Evolutionary conservation across 2,113 vertebrate species (phyloP), one percentile per base, ranked within the genome.

Genomic region (Motacilla tschutschensis): DNA sequence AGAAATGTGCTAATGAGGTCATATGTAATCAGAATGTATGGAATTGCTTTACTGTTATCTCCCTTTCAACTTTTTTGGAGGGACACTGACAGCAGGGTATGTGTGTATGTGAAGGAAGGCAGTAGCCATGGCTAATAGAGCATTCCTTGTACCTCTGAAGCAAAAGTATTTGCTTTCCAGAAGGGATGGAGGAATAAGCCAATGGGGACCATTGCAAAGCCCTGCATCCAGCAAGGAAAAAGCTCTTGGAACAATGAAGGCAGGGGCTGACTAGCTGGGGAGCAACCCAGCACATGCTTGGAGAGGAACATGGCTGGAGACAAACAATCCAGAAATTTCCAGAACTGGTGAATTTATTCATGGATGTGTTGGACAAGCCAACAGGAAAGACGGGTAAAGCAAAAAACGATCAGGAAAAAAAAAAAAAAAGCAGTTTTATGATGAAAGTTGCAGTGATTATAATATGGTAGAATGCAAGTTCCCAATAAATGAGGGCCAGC

Each of bases 11-110:
- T 89, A 94, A 95, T 80, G 87, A 95, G 55, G 44, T 80, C 67
- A 66, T 69, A 93, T 87, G 21, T 88, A 90, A 94, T 92, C 88
- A 89, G 94, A 95, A 88, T 63, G 91, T 87, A 94, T 14, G 63
- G 83, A 87, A 89, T 79, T 87, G 58, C 43, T 63, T 91, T 81
- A 57, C 62, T 47, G 54, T 94, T 92, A 66, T 67, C 63, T 91
- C 38, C 2, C 10, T 72, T 87, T 94, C 74, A 70, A 40, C 41
- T 44, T 26, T 57, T 79, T 77, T 85, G n/a, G 53, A 83, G 89
- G 35, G 10, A 50, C 4, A 3, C 5, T 63, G n/a, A 55, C 25
- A 78, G 41, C 35, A n/a, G 2, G 18, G 3, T 25, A 6, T n/a
- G 26, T 47, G 16, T 62, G 14, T 0, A 0, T 79, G 22, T 44